phyloP scores from a whole-genome alignment of 2,797 vertebrate species.

The Microcaecilia unicolor region DNA sequence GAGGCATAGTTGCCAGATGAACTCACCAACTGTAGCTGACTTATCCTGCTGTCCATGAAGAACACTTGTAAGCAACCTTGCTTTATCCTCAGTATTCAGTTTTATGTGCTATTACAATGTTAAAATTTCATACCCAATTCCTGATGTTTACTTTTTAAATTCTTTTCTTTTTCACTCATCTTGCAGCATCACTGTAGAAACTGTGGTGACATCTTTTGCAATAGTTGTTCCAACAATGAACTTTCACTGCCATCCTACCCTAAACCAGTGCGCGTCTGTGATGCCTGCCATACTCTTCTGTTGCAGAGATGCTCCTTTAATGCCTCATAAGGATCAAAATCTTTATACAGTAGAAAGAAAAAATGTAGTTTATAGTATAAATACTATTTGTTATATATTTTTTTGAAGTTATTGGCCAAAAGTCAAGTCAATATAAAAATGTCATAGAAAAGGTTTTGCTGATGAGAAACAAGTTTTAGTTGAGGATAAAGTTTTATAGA shows the following conservation, averaged over 20 bases:
- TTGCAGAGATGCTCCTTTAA: conserved; percentile 80
- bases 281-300: conserved; percentile 81
- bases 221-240: conserved; percentile 81
- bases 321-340: conserved; percentile 42
- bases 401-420: too few relatives aligned
- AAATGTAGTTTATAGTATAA: background rate
- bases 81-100: too few relatives aligned
- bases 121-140: too few relatives aligned
- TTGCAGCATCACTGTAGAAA: conserved; percentile 92
- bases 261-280: conserved; percentile 86
- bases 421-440: too few relatives aligned
- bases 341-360: background rate
- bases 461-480: too few relatives aligned
- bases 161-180: background rate
- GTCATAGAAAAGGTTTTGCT: too few relatives aligned
- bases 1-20: too few relatives aligned
- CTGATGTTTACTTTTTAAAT: background rate
- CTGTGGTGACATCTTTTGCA: conserved; percentile 97
- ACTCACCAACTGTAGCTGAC: too few relatives aligned
- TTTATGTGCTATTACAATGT: too few relatives aligned
- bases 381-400: background rate
- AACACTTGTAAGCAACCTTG: too few relatives aligned
- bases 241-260: conserved; percentile 91
- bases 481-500: too few relatives aligned
- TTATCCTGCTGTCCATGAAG: too few relatives aligned